phyloP scores from a whole-genome alignment of 2,797 vertebrate species.

The Halcyon chelicuti region DNA sequence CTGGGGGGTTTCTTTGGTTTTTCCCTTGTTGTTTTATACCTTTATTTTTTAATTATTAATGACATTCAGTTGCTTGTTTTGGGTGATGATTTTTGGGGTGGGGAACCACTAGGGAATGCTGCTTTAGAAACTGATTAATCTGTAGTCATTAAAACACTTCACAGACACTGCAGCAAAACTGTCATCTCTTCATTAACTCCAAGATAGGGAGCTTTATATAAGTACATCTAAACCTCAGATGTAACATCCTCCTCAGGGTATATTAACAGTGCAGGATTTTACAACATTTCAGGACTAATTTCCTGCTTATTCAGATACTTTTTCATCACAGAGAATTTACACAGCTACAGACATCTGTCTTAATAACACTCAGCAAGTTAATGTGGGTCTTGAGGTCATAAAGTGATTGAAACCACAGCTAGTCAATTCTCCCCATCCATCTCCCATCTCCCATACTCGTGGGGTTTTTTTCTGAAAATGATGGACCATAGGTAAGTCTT shows the following conservation, averaged over 20 bases:
- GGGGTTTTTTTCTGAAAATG: neutral
- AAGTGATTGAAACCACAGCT: neutral
- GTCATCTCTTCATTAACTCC: constrained; percentile 74
- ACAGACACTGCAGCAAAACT: constrained; percentile 76
- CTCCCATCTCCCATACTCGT: neutral
- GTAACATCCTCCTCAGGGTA: constrained; percentile 35
- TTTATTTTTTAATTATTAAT: constrained; percentile 63
- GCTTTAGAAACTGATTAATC: constrained; percentile 83
- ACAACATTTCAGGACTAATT: constrained; percentile 60
- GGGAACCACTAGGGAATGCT: constrained; percentile 74
- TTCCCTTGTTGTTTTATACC: neutral
- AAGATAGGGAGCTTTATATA: constrained; percentile 63
- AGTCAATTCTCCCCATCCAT: neutral
- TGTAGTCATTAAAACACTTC: constrained; percentile 80
- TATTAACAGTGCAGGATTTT: constrained; percentile 56
- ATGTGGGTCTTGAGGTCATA: constrained; percentile 38
- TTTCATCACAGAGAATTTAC: constrained; percentile 58
- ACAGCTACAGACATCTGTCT: constrained; percentile 33
- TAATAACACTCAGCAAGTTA: constrained; percentile 49
- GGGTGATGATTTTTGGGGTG: constrained; percentile 31
- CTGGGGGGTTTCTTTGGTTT: neutral
- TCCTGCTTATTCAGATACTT: constrained; percentile 60
- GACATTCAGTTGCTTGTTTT: constrained; percentile 14
- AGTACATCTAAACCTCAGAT: constrained; percentile 59
- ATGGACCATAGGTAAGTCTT: neutral